Evolutionary conservation across 2,888 invertebrate species (phyloP), one percentile per base, ranked within the genome.

Genomic region (Leucoptera coffeella): DNA sequence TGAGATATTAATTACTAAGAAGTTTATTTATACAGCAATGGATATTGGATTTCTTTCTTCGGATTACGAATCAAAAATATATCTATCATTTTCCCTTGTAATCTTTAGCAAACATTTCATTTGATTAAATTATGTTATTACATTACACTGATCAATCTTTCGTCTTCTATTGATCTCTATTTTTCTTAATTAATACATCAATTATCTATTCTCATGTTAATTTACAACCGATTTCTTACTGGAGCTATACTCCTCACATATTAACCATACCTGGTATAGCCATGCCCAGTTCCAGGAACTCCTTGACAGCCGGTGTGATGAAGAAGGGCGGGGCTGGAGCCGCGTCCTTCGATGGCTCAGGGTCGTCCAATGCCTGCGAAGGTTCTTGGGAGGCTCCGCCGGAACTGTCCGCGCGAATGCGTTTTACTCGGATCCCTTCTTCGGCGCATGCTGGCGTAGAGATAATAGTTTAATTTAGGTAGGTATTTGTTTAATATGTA

Each of bases 221-320:
- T n/a, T n/a, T n/a, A n/a, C n/a, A n/a, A n/a, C n/a, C n/a, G n/a
- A n/a, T n/a, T n/a, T n/a, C n/a, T n/a, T n/a, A n/a, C n/a, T n/a
- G n/a, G n/a, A n/a, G n/a, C n/a, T n/a, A n/a, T n/a, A n/a, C n/a
- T n/a, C n/a, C n/a, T n/a, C n/a, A n/a, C n/a, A n/a, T n/a, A n/a
- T n/a, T n/a, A n/a, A n/a, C n/a, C n/a, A 17, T 17, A 88, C 89
- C 88, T 43, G 89, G 89, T 67, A 89, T 88, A 35, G 88, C 87
- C 77, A 87, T 87, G 42, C 89, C 89, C 38, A 89, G 75, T 62
- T 89, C 88, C 37, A 89, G 73, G 56, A 88, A 89, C 50, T 88
- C 87, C 38, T 85, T 77, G 22, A 89, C 89, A 1, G 87, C 87
- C 22, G 88, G 86, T 50, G 86, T 88, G 38, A 89, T 69, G 56